Evolutionary conservation across 2,888 invertebrate genomes (phyloP).

Genomic region (Parnassius apollo): DNA sequence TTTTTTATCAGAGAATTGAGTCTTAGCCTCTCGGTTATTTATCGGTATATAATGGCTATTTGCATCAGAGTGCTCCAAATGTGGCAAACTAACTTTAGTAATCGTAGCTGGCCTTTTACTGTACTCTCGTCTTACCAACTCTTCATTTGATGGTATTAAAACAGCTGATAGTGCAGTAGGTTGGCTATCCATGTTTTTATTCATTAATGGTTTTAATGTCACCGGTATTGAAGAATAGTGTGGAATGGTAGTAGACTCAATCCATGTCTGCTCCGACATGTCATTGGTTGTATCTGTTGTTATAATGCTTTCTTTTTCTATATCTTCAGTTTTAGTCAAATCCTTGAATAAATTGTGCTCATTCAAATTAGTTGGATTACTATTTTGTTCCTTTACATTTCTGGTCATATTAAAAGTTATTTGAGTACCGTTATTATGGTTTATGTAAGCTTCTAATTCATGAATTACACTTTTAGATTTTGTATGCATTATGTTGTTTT

Average conservation of each 20-base stretch:
- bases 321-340: constrained; percentile 66
- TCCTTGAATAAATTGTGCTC: constrained; percentile 74
- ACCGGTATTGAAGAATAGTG: constrained; percentile 41
- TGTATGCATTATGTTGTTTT: constrained; percentile 60
- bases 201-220: constrained; percentile 54
- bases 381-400: constrained; percentile 68
- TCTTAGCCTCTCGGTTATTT: constrained; percentile 67
- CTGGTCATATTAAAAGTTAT: constrained; percentile 71
- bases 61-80: constrained; percentile 56
- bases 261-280: constrained; percentile 66
- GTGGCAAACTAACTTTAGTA: constrained; percentile 69
- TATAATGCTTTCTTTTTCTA: constrained; percentile 70
- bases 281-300: constrained; percentile 73
- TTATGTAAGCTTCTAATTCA: constrained; percentile 65
- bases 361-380: constrained; percentile 59
- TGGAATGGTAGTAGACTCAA: constrained; percentile 63
- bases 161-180: constrained; percentile 83
- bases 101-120: constrained; percentile 68
- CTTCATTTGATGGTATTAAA: constrained; percentile 79
- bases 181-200: constrained; percentile 57
- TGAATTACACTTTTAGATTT: constrained; percentile 72
- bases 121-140: constrained; percentile 51
- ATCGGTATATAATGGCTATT: constrained; percentile 58
- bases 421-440: constrained; percentile 66
- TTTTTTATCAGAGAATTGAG: constrained; percentile 58